phyloP scores from a whole-genome alignment of 2,113 vertebrate genomes.

The Camelus bactrianus region DNA sequence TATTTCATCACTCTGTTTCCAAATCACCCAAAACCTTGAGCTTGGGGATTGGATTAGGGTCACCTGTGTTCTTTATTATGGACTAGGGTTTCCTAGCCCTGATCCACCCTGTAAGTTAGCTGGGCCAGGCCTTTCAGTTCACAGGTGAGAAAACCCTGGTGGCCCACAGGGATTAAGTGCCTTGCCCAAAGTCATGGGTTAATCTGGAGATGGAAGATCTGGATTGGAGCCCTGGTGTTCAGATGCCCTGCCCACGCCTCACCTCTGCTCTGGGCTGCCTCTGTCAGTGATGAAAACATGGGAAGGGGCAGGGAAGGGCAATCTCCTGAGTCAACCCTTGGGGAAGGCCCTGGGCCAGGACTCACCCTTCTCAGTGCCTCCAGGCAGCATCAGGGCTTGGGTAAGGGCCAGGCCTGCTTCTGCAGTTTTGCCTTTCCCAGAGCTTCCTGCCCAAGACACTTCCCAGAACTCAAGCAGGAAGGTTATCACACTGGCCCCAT shows the following conservation, averaged over 20 bases:
- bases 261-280: background rate
- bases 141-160: background rate
- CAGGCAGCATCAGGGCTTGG: no score
- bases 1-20: background rate
- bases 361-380: background rate
- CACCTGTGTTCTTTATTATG: background rate
- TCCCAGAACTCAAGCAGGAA: background rate
- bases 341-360: background rate
- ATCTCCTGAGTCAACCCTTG: background rate
- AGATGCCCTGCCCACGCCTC: background rate
- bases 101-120: background rate
- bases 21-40: background rate
- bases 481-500: background rate
- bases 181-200: conserved; percentile 22
- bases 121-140: background rate
- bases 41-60: background rate
- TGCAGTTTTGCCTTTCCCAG: background rate
- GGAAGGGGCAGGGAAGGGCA: background rate
- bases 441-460: background rate
- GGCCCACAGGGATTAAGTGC: background rate
- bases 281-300: background rate
- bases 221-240: background rate
- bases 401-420: background rate
- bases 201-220: background rate
- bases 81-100: background rate